Base-by-base conservation (phyloP, 1,140 invertebrate genomes). In the Lordiphosa mommai region DNA sequence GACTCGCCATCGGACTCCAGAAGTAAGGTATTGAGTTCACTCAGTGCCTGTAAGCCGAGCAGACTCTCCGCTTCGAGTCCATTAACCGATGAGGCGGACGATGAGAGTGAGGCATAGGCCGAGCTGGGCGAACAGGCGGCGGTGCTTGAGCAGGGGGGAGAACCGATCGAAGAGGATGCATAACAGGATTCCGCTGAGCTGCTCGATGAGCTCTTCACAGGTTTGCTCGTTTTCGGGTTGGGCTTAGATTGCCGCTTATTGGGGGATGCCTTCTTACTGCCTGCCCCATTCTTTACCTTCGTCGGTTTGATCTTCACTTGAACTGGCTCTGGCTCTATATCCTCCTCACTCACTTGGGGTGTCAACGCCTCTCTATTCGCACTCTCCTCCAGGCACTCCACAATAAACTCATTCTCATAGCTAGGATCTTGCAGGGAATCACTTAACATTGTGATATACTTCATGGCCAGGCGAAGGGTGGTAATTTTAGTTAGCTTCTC, bases 401-500 rank as follows among this genome's bases (percentile, higher is more conserved):
- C 67, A 4, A 87, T 56, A 8, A 87, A 84, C 9, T 87, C 84
- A 4, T 66, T 61, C 29, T 79, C 70, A 5, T 74, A 86, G 53
- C 61, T 71, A 3, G 86, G 80, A 76, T 86, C 79, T 32, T 63
- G 34, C 47, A 91, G 76, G 2, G 86, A 89, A 12, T 90, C 89
- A 13, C 73, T 89, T n/a, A 94, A 85, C 9, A 92, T 93, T 12
- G 93, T 90, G 50, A 97, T 97, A 87, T 97, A 98, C 74, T 95
- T 94, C 92, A 97, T 95, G 4, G 96, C 95, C 43, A 96, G 89
- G 6, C 94, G 89, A n/a, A 97, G 89, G 2, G 95, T 96, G 4
- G 95, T 96, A 65, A 97, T 96, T 91, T 97, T 97, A 23, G 96
- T 97, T 46, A 96, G 89, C 89, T 96, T 96, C 80, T 95, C 93